phyloP scores from a whole-genome alignment of 2,797 vertebrate genomes.

The Anisognathus igniventris region DNA sequence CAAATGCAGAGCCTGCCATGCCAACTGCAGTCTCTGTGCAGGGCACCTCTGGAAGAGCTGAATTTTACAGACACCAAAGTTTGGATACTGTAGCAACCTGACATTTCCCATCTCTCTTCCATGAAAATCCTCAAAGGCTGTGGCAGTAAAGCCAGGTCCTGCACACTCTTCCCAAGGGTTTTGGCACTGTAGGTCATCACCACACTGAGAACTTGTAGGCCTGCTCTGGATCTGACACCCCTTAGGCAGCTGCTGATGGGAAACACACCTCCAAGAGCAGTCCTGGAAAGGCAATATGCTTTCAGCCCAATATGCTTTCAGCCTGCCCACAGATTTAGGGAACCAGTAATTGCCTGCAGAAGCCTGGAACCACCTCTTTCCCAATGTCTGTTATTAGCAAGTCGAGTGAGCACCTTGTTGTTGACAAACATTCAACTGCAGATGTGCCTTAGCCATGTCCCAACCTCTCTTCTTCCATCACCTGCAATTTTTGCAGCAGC shows the following conservation, averaged over 20 bases:
- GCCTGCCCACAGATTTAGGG: neutral
- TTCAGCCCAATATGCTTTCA: neutral
- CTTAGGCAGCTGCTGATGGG: neutral
- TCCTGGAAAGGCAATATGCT: neutral
- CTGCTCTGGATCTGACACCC: neutral
- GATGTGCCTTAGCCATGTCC: neutral
- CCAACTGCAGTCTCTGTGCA: neutral
- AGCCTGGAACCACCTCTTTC: neutral
- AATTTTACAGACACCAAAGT: neutral
- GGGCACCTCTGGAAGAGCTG: neutral
- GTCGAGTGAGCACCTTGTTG: neutral
- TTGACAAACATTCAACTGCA: constrained; percentile 26
- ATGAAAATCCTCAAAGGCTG: neutral
- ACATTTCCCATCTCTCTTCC: neutral
- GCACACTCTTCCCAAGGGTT: neutral
- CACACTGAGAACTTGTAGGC: neutral
- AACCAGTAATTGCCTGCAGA: neutral
- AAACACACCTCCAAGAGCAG: neutral
- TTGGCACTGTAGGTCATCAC: neutral
- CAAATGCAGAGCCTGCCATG: neutral
- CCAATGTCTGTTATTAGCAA: neutral
- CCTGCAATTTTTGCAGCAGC: constrained; percentile 15
- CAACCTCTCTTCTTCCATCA: neutral
- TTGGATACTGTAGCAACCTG: neutral
- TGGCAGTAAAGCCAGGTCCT: neutral